A percentile compares a stretch with the other conserved stretches of the same genome.
Evolutionary conservation across 2,888 invertebrate genomes (phyloP).

Genomic region (Abscondita cerata): DNA sequence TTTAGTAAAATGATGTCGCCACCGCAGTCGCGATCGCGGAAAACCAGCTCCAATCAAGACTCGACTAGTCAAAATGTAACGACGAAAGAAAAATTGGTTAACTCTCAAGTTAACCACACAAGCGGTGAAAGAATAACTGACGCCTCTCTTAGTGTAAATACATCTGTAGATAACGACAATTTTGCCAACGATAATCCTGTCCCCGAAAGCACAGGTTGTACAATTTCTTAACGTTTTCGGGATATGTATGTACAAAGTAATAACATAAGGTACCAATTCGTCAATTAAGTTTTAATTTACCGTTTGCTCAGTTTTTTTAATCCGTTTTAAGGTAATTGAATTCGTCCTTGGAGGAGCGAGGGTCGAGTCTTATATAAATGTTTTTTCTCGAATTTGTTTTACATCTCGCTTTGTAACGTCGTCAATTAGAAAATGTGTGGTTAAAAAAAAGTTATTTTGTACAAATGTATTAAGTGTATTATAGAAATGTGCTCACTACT

Average conservation of each 20-base stretch:
- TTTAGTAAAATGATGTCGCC: conserved; percentile 52
- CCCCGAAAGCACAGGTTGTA: conserved; percentile 52
- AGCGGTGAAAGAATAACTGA: conserved; percentile 45
- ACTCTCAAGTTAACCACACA: conserved; percentile 40
- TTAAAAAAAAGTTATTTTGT: neutral
- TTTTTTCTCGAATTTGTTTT: no score
- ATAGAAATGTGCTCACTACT: neutral
- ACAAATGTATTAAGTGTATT: neutral
- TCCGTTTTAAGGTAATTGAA: no score
- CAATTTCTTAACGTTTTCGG: conserved; percentile 41
- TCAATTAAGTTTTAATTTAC: neutral
- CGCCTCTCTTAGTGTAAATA: conserved; percentile 25
- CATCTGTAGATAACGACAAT: conserved; percentile 35
- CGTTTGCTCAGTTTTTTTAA: neutral
- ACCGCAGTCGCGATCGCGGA: conserved; percentile 48
- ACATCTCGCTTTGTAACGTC: no score
- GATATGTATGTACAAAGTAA: conserved; percentile 6
- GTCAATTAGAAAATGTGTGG: neutral
- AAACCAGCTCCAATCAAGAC: conserved; percentile 55
- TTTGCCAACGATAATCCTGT: conserved; percentile 37
- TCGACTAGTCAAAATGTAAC: conserved; percentile 42
- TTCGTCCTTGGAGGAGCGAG: no score
- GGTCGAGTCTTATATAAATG: no score
- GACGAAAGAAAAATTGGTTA: conserved; percentile 45
- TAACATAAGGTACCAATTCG: conserved; percentile 4